Conservation (phyloP, 2,888 invertebrate genomes). For the Sialis lutaria region DNA sequence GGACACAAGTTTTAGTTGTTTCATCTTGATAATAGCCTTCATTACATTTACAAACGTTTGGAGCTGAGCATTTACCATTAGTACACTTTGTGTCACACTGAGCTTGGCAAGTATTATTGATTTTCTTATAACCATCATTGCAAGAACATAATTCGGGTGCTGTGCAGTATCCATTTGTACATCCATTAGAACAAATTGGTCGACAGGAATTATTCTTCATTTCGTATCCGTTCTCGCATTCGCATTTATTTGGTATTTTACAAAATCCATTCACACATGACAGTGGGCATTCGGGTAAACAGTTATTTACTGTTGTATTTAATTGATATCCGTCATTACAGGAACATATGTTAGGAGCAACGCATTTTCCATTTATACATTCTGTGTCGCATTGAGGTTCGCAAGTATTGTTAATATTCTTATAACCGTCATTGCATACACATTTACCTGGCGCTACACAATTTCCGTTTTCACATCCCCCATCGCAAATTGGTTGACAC, state of each 20-base stretch:
- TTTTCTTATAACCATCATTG: constrained; percentile 8
- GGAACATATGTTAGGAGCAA: constrained; percentile 25
- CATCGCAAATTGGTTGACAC: constrained; percentile 40
- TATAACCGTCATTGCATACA: constrained; percentile 26
- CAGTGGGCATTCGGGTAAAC: constrained; percentile 25
- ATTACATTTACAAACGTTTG: constrained; percentile 12
- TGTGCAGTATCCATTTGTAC: constrained; percentile 17
- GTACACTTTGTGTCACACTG: constrained; percentile 7
- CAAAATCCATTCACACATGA: constrained; percentile 34
- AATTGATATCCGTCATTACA: constrained; percentile 20
- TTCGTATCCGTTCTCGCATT: constrained; percentile 6
- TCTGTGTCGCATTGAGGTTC: constrained; percentile 27
- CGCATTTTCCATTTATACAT: constrained; percentile 20
- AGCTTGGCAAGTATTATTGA: constrained; percentile 7
- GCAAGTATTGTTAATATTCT: constrained; percentile 14
- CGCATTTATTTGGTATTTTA: constrained; percentile 23
- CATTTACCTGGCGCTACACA: constrained; percentile 38
- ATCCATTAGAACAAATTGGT: constrained; percentile 2
- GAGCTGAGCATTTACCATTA: constrained; percentile 9
- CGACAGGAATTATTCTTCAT: not conserved
- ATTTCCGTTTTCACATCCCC: constrained; percentile 32
- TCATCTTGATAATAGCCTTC: constrained; percentile 12
- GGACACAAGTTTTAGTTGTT: constrained; percentile 13
- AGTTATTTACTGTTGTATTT: constrained; percentile 19
- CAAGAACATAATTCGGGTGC: constrained; percentile 15